Conservation (phyloP, 2,797 vertebrate species). For the Muscicapa comitata region DNA sequence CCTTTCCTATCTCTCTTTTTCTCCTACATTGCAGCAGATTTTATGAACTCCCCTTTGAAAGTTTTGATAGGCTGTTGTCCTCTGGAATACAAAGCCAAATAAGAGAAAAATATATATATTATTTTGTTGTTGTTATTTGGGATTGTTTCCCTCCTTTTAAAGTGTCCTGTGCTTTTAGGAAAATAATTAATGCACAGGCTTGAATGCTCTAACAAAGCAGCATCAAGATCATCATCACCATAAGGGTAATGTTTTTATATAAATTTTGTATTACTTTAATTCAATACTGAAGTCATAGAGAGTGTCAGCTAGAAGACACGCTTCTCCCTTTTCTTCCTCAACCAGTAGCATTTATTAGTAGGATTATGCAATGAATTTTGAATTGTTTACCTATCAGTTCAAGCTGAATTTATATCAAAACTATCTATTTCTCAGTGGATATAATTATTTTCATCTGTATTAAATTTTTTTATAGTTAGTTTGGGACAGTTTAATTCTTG, state of each 20-base stretch:
- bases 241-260: neutral
- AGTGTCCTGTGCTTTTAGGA: neutral
- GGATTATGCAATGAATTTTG: neutral
- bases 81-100: neutral
- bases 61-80: neutral
- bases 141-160: neutral
- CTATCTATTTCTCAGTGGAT: neutral
- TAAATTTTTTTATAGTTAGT: neutral
- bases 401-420: neutral
- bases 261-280: neutral
- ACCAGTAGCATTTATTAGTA: neutral
- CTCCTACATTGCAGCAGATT: neutral
- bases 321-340: neutral
- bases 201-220: neutral
- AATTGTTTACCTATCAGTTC: neutral
- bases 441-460: neutral
- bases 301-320: neutral
- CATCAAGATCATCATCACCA: neutral
- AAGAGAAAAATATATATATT: neutral
- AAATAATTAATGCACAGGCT: neutral
- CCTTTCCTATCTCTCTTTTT: neutral
- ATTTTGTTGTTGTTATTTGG: neutral
- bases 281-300: neutral
- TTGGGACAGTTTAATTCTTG: neutral
- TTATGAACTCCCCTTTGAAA: neutral